A percentile compares a stretch with the other conserved stretches of the same genome.
phyloP scores from a whole-genome alignment of 2,797 vertebrate species.

The Sandelia bainsii region DNA sequence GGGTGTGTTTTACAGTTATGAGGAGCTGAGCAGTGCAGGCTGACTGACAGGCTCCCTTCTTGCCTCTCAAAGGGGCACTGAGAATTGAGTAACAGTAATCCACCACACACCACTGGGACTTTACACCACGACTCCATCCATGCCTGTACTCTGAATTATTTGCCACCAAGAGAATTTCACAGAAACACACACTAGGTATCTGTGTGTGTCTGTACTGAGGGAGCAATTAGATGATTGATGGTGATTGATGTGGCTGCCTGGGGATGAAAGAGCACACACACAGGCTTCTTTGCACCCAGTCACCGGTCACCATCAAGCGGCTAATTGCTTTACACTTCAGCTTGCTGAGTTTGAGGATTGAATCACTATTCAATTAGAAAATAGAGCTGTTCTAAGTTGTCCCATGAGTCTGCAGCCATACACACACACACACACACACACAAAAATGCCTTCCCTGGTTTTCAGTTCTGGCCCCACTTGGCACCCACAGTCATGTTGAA shows the following conservation, averaged over 20 bases:
- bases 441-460: not conserved
- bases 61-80: conserved; percentile 45
- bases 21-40: conserved; percentile 14
- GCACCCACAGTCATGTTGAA: conserved; percentile 57
- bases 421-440: conserved; percentile 17
- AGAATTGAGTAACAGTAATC: conserved; percentile 61
- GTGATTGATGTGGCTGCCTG: conserved; percentile 54
- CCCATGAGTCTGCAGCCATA: conserved; percentile 24
- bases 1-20: conserved; percentile 28
- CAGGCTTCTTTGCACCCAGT: not conserved
- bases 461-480: not conserved
- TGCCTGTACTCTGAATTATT: conserved; percentile 62
- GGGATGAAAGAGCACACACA: conserved; percentile 20
- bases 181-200: conserved; percentile 53
- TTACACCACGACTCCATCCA: conserved; percentile 50
- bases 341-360: conserved; percentile 57
- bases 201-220: conserved; percentile 27
- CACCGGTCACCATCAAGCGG: conserved; percentile 58
- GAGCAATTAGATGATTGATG: conserved; percentile 74
- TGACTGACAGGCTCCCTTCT: conserved; percentile 62
- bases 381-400: conserved; percentile 57
- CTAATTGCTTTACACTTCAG: conserved; percentile 75
- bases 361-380: conserved; percentile 74
- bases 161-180: conserved; percentile 69
- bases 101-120: conserved; percentile 64